Evolutionary conservation across 2,113 vertebrate genomes (phyloP).

Genomic region (Gymnorhina tibicen): DNA sequence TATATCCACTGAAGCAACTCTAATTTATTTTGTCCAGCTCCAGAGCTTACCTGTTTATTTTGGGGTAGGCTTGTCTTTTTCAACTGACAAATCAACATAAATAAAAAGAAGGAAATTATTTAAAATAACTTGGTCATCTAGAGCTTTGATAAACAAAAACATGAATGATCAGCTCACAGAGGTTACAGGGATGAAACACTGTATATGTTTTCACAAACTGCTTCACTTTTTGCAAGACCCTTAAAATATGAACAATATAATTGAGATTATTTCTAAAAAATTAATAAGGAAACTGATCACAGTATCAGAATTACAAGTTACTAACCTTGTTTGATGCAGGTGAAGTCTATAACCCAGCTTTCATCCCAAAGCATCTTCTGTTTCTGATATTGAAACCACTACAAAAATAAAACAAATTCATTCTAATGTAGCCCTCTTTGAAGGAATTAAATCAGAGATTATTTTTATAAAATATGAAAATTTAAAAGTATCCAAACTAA

Average conservation of each 20-base stretch:
- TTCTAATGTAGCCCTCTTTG: neutral
- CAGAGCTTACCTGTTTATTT: constrained; percentile 12
- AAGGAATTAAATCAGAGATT: neutral
- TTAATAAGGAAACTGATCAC: neutral
- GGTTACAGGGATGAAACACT: neutral
- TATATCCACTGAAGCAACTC: neutral
- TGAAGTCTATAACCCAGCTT: constrained; percentile 85
- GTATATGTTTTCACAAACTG: neutral
- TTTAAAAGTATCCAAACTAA: neutral
- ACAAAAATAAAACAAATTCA: neutral
- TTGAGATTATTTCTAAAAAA: neutral
- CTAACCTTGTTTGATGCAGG: constrained; percentile 79
- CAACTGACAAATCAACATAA: neutral
- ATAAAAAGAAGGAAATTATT: neutral
- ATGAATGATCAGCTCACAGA: neutral
- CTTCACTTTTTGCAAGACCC: neutral
- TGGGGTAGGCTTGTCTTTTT: neutral
- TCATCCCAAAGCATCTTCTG: constrained; percentile 86
- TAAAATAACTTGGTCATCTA: neutral
- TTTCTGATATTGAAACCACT: constrained; percentile 86
- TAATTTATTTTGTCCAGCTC: constrained; percentile 1
- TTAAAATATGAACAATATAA: neutral
- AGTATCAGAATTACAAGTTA: neutral
- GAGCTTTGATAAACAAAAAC: neutral
- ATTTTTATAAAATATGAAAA: neutral